Evolutionary conservation across 2,888 invertebrate genomes (phyloP).

Genomic region (Meiosimyza platycephala): DNA sequence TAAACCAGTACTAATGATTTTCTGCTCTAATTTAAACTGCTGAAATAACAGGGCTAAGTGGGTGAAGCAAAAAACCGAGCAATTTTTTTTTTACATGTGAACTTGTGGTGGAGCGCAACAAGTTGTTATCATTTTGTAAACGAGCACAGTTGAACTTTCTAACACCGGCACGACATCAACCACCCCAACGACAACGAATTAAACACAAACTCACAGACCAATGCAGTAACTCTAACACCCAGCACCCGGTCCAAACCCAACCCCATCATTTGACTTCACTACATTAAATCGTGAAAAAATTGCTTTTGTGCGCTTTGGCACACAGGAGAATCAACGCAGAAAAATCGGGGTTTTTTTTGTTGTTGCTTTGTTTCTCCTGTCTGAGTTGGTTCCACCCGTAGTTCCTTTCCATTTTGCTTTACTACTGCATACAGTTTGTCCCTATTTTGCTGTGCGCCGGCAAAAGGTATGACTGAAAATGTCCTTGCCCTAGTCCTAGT

Average conservation of each 20-base stretch:
- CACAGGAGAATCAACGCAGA: slow-evolving; percentile 27
- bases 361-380: slow-evolving; percentile 11
- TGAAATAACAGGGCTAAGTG: too few species aligned
- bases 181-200: slow-evolving; percentile 3
- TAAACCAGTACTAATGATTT: too few species aligned
- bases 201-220: slow-evolving; percentile 15
- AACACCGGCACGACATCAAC: slow-evolving; percentile 43
- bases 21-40: too few species aligned
- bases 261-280: slow-evolving; percentile 34
- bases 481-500: slow-evolving; percentile 64
- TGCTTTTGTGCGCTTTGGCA: slow-evolving; percentile 54
- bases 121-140: slow-evolving; percentile 58
- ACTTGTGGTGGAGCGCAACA: slow-evolving; percentile 50
- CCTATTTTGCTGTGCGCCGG: slow-evolving; percentile 23
- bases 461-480: slow-evolving; percentile 31
- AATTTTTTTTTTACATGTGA: too few species aligned
- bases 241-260: background rate
- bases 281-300: slow-evolving; percentile 59
- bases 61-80: too few species aligned
- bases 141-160: slow-evolving; percentile 47
- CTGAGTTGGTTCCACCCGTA: background rate
- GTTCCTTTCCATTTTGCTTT: slow-evolving; percentile 4
- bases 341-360: slow-evolving; percentile 17
- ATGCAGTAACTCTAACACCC: background rate
- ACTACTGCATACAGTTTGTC: slow-evolving; percentile 14